These are phyloP conservation scores for Plotosus lineatus DNA, from an alignment of 2,113 vertebrate species.

Conservation along the genomic window DNA sequence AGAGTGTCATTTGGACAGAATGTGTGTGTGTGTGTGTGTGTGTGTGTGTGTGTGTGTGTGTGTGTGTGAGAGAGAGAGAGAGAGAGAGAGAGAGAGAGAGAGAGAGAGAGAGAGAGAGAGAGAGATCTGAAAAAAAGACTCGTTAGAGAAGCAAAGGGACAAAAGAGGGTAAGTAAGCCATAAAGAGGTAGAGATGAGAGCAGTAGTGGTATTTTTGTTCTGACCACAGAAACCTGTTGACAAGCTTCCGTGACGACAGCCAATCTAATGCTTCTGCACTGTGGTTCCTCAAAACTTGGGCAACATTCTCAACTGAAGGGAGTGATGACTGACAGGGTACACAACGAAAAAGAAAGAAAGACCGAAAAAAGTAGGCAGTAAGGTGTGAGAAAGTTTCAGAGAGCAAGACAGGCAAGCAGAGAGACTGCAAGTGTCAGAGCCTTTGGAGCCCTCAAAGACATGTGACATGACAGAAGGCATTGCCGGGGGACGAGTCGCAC, in stretches of 20 bases:
- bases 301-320: background rate
- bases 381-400: background rate
- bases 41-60: too few species aligned
- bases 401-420: background rate
- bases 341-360: constrained; percentile 4
- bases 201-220: constrained; percentile 64
- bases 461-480: constrained; percentile 66
- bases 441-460: background rate
- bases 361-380: constrained; percentile 6
- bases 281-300: constrained; percentile 35
- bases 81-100: constrained; percentile 48
- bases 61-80: constrained; percentile 6
- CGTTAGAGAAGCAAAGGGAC: background rate
- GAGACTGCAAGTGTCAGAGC: background rate
- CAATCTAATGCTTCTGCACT: constrained; percentile 51
- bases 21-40: too few species aligned
- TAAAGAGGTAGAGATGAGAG: constrained; percentile 46
- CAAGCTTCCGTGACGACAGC: constrained; percentile 60
- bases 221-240: constrained; percentile 74
- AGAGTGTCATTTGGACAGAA: constrained; percentile 48
- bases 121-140: background rate
- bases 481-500: constrained; percentile 44
- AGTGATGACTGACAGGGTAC: background rate
- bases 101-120: background rate
- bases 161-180: constrained; percentile 45